Evolutionary conservation across 2,113 vertebrate species (phyloP), one percentile per base, ranked within the genome.

Genomic region (Sapajus apella): DNA sequence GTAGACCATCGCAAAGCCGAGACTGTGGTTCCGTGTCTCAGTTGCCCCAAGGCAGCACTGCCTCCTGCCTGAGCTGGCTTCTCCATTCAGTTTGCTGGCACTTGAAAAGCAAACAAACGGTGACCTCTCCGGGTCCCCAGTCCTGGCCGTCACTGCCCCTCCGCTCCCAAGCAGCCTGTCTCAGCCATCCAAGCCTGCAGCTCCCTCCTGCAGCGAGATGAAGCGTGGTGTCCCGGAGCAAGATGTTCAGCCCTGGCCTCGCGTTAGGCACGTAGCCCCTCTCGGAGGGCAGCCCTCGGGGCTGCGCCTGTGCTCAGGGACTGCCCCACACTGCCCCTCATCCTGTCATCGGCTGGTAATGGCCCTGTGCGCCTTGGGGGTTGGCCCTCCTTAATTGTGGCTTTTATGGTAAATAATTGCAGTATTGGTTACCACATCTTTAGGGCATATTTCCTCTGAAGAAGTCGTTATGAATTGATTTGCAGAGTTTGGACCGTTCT

Each of bases 211-310:
- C 23, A 8, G 64, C 4, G 27, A 5, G 7, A 12, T 4, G 9
- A 21, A 47, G 30, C 27, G 0, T 1, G 47, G 16, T 2, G 0
- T 25, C 23, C 0, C 10, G 20, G 23, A 55, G 56, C 25, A 0
- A 1, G n/a, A 10, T 5, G 9, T 6, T 32, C 23, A 5, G 7
- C 37, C 20, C 61, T 47, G 6, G 21, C 18, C 35, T 10, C 2
- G 7, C 13, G 9, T 1, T 8, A 0, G 1, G 5, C 16, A 0
- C 12, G 27, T 20, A 1, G 0, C 1, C 12, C 40, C 68, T 8
- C 81, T 16, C 6, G 0, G 20, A 37, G 17, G 21, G 14, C 5
- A 1, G 32, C 23, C 12, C 4, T 56, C 40, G 5, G 32, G 55
- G 70, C 75, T 6, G 8, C 4, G 18, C 3, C 0, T 0, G 16